Conservation (phyloP, 2,888 invertebrate genomes). For the Coronaproctus castanopsis region DNA sequence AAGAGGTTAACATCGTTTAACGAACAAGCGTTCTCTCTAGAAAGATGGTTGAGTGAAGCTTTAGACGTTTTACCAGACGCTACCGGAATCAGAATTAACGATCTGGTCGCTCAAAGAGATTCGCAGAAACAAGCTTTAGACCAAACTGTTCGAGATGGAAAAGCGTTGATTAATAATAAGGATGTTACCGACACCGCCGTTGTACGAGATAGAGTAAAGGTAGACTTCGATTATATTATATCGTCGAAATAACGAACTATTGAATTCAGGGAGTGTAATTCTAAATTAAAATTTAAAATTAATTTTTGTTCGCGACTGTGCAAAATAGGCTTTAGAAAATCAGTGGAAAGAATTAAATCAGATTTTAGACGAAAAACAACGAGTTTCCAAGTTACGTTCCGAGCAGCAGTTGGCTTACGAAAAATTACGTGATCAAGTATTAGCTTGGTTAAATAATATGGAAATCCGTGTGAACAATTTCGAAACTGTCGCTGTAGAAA, state of each 20-base stretch:
- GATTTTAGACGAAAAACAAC: conserved; percentile 62
- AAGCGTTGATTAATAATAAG: conserved; percentile 56
- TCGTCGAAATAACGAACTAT: too few relatives aligned
- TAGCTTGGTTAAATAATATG: conserved; percentile 64
- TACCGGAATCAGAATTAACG: conserved; percentile 31
- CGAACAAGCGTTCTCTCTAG: conserved; percentile 42
- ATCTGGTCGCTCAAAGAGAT: conserved; percentile 37
- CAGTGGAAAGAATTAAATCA: conserved; percentile 75
- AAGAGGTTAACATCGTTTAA: conserved; percentile 44
- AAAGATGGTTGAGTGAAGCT: conserved; percentile 47
- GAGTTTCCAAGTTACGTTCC: conserved; percentile 58
- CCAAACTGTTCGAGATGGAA: conserved; percentile 58
- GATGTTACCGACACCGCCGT: conserved; percentile 72
- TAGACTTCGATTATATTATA: too few relatives aligned
- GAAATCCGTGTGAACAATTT: conserved; percentile 56
- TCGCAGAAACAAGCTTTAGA: conserved; percentile 41
- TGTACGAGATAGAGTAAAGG: conserved; percentile 64
- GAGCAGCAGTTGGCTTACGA: conserved; percentile 77
- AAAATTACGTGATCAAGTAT: conserved; percentile 45
- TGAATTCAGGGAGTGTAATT: too few relatives aligned
- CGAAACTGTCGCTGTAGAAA: conserved; percentile 68
- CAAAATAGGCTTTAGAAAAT: conserved; percentile 52
- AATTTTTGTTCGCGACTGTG: too few relatives aligned
- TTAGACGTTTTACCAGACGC: conserved; percentile 50
- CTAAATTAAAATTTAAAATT: too few relatives aligned